Base-by-base conservation (phyloP, 2,797 vertebrate species). In the Silurus lanzhouensis region DNA sequence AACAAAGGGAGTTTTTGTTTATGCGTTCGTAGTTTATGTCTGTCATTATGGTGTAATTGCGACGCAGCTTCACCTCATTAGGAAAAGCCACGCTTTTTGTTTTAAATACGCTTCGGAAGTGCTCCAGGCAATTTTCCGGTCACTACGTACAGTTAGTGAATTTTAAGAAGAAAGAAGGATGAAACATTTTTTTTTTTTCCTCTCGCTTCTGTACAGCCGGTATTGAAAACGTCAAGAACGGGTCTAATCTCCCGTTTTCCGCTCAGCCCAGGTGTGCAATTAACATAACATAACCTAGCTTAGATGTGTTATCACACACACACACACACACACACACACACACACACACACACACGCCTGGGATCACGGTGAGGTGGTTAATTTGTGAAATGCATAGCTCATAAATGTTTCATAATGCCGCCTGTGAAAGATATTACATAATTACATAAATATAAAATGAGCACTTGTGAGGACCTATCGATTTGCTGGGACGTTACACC, bases 31-130 rank as follows among this genome's bases (percentile, higher is more conserved):
- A 79, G 70, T 31, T 70, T 19, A 75, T 38, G 38, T 82, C 27
- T 17, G 48, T 57, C 71, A 71, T 86, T 74, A 84, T 67, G 57
- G 19, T 84, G 38, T 81, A 82, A 72, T 74, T 83, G 68, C 20
- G n/a, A 52, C 64, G 78, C 25, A 75, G 66, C 83, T 61, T n/a
- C 25, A 63, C 22, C 72, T 86, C 83, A 79, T 87, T 77, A 72
- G 68, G 31, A 20, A 20, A 83, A 66, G 63, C 9, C 25, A 6
- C 55, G 38, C 78, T 81, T 66, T 66, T 81, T 27, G 44, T 52
- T 81, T 52, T 81, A 64, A 80, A 66, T 80, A 64, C 25, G 61
- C 22, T 66, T 52, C 38, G 46, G 63, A 48, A 66, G 61, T 19
- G 61, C 78, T 81, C 22, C 78, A 52, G 78, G 61, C 61, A 25